phyloP scores from a whole-genome alignment of 1,140 invertebrate species.

The Magallana ariakensis region DNA sequence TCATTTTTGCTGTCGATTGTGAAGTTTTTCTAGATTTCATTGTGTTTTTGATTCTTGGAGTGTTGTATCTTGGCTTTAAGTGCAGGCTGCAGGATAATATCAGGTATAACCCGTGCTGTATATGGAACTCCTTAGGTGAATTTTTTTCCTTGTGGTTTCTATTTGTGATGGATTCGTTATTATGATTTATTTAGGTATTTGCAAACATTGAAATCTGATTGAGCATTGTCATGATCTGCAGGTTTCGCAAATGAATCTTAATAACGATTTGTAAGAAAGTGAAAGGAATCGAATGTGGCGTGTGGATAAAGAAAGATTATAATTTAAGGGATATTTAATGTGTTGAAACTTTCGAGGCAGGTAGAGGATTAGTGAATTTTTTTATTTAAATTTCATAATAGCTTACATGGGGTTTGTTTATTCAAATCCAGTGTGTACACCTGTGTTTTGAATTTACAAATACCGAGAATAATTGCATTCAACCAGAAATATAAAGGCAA shows the following conservation, averaged over 20 bases:
- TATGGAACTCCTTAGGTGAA: not conserved
- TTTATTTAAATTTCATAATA: conserved; percentile 35
- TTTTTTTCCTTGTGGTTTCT: not conserved
- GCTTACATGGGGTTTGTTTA: not conserved
- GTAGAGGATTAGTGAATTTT: conserved; percentile 24
- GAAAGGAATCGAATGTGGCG: not conserved
- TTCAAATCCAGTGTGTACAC: conserved; percentile 5
- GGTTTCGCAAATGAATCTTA: not conserved
- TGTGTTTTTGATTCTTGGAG: not conserved
- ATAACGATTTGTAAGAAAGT: not conserved
- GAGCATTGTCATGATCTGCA: not conserved
- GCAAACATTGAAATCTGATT: conserved; percentile 5
- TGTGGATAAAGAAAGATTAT: not conserved
- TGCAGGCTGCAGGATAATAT: not conserved
- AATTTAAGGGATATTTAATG: not conserved
- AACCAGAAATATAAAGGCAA: not conserved
- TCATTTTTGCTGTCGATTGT: conserved; percentile 30
- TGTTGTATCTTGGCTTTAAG: not conserved
- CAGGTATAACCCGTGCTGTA: not conserved
- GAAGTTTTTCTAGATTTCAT: not conserved
- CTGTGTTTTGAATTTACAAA: conserved; percentile 29
- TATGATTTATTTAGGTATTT: not conserved
- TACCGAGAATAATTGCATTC: conserved; percentile 23
- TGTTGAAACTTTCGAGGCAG: not conserved
- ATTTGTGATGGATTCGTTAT: not conserved